Base-by-base conservation (phyloP, 2,113 vertebrate species). In the Microcebus ravelobensis region DNA sequence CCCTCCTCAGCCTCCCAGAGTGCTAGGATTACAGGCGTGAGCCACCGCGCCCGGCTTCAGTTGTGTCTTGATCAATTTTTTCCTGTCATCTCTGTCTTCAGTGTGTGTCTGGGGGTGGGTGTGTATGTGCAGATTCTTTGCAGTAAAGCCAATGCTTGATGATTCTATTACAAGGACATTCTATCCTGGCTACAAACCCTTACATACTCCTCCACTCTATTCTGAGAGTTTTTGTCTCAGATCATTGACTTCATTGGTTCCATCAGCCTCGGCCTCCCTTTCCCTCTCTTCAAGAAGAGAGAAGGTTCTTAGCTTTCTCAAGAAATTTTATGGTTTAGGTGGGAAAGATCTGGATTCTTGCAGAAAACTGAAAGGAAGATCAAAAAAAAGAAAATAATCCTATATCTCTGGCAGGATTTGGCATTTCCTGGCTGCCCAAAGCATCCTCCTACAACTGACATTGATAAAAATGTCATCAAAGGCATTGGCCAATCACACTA, bases 371-470 rank as follows among this genome's bases (percentile, higher is more conserved):
- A 95, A 42, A 96, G 81, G 71, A 96, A 94, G 73, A 95, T 65
- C 73, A 79, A 42, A 94, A 86, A 94, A 94, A 45, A 95, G 96
- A 96, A 97, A 97, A 97, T 68, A 96, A 80, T 39, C 96, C 63
- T 70, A 48, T 34, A 48, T 93, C 85, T 96, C 67, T 96, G 94
- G 45, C 45, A 45, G 45, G 45, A 45, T 45, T 45, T 45, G 45
- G 96, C 86, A 97, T 96, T 97, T 96, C 97, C 96, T 98, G 96
- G 73, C 68, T 82, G 34, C 91, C 55, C 73, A 52, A 68, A 74
- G 67, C 68, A 73, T 81, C 45, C 23, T 90, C 83, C 67, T 67
- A 29, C 93, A 96, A 85, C 97, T 96, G 96, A 93, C 93, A 88
- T 10, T 96, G 96, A 96, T 96, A 91, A 86, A 91, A 96, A 86